Base-by-base conservation (phyloP, 2,888 invertebrate species). In the Phortica okadai region DNA sequence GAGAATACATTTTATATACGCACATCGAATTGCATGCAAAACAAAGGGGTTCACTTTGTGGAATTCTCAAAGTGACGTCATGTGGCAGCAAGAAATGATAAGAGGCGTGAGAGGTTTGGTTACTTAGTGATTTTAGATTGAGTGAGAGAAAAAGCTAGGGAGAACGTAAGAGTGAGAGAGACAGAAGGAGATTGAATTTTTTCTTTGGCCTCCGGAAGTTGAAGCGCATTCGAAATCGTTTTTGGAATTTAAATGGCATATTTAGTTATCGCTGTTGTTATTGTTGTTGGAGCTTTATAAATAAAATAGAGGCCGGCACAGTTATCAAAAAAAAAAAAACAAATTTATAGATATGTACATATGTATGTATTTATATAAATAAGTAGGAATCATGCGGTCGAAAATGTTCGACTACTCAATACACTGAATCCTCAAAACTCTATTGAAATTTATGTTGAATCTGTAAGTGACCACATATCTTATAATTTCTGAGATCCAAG, bases 261-360 rank as follows among this genome's bases (percentile, higher is more conserved):
- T 62, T 25, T 25, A 16, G 62, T 62, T 62, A 16, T 62, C 21
- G 25, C 7, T 21, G n/a, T 14, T 59, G 21, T 59, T 62, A 25
- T 8, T 62, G 62, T 10, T 62, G 74, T 85, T 16, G 8, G 79
- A 79, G 81, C 84, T 85, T 85, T 80, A 86, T 86, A 83, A 85
- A 85, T 85, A 86, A 83, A 76, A 78, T 82, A 82, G 79, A 86
- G 85, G 86, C 76, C 85, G 80, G 70, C 77, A 62, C 4, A 62
- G 21, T 25, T 25, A 50, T 8, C 8, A 50, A 50, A 50, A 50
- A 50, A 50, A 50, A 11, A 14, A 8, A 50, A 50, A 11, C 8
- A 50, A 5, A 11, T 50, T 6, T 50, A 11, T 50, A 11, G 2
- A 50, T 50, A 50, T 14, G 14, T 11, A 11, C 6, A 8, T 50